These are phyloP conservation scores for Lepidiolamprologus cunningtoni DNA, from an alignment of 2,113 vertebrate genomes.

Conservation along the genomic window DNA sequence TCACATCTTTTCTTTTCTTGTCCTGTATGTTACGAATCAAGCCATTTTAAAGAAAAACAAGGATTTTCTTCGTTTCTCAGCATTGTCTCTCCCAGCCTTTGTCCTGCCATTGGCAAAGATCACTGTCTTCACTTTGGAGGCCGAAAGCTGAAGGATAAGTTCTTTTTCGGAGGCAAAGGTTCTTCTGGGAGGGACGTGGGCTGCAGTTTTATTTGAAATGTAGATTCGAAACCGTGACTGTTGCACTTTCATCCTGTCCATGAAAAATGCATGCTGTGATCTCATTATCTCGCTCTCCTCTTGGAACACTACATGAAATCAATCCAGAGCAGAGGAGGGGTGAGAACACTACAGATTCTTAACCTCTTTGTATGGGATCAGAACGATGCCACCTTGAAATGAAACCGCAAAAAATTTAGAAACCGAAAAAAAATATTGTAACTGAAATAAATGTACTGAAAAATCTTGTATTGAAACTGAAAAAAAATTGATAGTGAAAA, in stretches of 20 bases:
- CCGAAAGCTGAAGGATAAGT: slow-evolving; percentile 6
- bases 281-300: slow-evolving; percentile 47
- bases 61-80: neutral
- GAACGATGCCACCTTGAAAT: neutral
- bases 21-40: neutral
- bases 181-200: neutral
- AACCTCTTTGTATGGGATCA: neutral
- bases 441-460: neutral
- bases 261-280: slow-evolving; percentile 57
- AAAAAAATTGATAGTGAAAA: neutral
- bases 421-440: neutral
- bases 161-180: neutral
- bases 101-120: neutral
- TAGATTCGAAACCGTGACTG: slow-evolving; percentile 28
- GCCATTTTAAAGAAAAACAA: neutral
- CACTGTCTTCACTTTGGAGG: neutral
- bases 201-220: slow-evolving; percentile 46
- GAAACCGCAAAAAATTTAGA: too few species aligned
- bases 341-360: slow-evolving; percentile 27
- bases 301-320: slow-evolving; percentile 41
- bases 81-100: neutral
- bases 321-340: slow-evolving; percentile 24
- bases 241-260: slow-evolving; percentile 42
- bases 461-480: neutral
- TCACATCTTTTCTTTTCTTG: neutral